Conservation (phyloP, 2,113 vertebrate genomes). For the Pycnonotus jocosus region DNA sequence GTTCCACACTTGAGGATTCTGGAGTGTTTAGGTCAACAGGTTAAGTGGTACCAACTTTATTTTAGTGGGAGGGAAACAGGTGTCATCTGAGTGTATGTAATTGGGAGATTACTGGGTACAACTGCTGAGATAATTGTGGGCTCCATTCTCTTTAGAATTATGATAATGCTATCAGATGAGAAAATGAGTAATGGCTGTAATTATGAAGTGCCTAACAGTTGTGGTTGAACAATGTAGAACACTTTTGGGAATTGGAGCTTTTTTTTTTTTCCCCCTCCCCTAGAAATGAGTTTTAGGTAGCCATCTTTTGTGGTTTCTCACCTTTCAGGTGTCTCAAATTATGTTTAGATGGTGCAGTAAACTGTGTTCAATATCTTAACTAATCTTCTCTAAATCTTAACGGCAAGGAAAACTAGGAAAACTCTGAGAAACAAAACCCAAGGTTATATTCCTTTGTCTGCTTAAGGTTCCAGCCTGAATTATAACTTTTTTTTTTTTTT, state of each 20-base stretch:
- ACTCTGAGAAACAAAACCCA: neutral
- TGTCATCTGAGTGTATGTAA: neutral
- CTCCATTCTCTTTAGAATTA: neutral
- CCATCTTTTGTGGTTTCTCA: neutral
- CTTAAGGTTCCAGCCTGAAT: neutral
- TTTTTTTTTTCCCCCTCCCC: too few relatives aligned
- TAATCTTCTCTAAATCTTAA: neutral
- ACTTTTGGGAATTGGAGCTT: neutral
- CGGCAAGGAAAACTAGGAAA: neutral
- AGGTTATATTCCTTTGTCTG: neutral
- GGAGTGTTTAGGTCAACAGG: neutral
- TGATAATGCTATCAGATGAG: neutral
- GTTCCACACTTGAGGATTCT: neutral
- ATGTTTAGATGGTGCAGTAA: neutral
- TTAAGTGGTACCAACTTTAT: neutral
- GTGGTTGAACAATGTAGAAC: neutral
- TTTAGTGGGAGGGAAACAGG: neutral
- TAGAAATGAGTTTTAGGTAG: neutral
- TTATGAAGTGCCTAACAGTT: neutral
- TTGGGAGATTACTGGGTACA: neutral
- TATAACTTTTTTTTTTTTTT: neutral
- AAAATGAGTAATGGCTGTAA: neutral
- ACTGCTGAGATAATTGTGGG: constrained; percentile 9
- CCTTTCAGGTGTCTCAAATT: neutral
- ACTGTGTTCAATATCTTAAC: neutral